Base-by-base conservation (phyloP, 2,113 vertebrate genomes). In the Pogonocichla stellata region DNA sequence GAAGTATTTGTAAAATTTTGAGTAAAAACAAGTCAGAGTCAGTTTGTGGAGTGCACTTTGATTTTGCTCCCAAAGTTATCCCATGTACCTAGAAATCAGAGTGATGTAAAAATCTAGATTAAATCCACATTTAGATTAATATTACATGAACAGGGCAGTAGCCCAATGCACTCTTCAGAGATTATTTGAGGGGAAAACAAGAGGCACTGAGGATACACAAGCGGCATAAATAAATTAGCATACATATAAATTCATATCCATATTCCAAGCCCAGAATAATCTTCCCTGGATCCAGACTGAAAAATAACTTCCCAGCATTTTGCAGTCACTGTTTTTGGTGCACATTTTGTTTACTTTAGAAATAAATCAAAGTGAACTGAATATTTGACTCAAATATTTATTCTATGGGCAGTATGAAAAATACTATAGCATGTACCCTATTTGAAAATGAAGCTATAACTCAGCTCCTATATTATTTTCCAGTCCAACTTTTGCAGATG, bases 371-470 rank as follows among this genome's bases (percentile, higher is more conserved):
- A 92, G 20, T 56, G 57, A 80, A 28, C 19, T 64, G 53, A 38
- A 45, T 62, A 86, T 88, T 92, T 88, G 18, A 92, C 48, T 83
- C 56, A 67, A 90, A 83, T 91, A 89, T 81, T 92, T 92, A 87
- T 84, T 91, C 86, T 34, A 66, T 78, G 77, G 65, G 64, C 22
- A 23, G 61, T 45, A 72, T 89, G 80, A 91, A 79, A 93, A 94
- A 94, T 94, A 81, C 34, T 87, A 88, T 43, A 77, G 47, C 29
- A 65, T 61, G 81, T 47, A 73, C 26, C 19, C 74, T 91, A 80
- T 94, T 93, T 93, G 79, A 78, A 92, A 94, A 95, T 72, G 64
- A 61, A 90, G 47, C 69, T 66, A 24, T 91, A 97, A 92, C n/a
- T 96, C 79, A 64, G 42, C 15, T 78, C 19, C 43, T 57, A 19